Evolutionary conservation across 1,140 invertebrate species (phyloP).

Genomic region (Atta colombica): DNA sequence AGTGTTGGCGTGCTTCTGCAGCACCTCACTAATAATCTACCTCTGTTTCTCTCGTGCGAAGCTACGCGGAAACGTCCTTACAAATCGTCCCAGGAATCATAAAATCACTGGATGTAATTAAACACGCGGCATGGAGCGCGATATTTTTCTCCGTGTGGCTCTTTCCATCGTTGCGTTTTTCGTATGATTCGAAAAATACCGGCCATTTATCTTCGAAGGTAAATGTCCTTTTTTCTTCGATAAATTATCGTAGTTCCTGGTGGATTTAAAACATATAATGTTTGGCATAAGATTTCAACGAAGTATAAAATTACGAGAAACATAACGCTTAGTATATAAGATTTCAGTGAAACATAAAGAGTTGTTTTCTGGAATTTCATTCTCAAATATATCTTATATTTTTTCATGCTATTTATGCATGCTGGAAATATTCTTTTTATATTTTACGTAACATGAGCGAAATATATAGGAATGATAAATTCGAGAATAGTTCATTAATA

Average conservation of each 20-base stretch:
- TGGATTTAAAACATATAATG: constrained; percentile 45
- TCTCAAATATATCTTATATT: not conserved
- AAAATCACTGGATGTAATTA: constrained; percentile 68
- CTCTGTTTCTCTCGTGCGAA: constrained; percentile 29
- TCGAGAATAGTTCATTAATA: not conserved
- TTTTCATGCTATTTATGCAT: not conserved
- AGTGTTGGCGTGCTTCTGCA: constrained; percentile 46
- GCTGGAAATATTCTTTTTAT: not conserved
- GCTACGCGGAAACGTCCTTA: constrained; percentile 50
- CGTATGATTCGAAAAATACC: constrained; percentile 61
- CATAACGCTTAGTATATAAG: constrained; percentile 24
- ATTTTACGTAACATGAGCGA: not conserved
- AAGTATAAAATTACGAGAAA: constrained; percentile 38
- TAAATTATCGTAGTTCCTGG: constrained; percentile 46
- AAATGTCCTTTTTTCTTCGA: constrained; percentile 54
- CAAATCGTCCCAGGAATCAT: constrained; percentile 63
- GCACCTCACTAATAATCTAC: constrained; percentile 31
- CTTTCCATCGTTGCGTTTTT: constrained; percentile 67
- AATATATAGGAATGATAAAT: constrained; percentile 1
- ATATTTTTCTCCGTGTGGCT: constrained; percentile 66
- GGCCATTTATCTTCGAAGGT: constrained; percentile 58
- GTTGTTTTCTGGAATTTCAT: constrained; percentile 8
- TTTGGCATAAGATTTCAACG: constrained; percentile 33
- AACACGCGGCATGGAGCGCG: constrained; percentile 48
- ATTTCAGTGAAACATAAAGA: constrained; percentile 5